Evolutionary conservation across 2,797 vertebrate genomes (phyloP).

Genomic region (Percopsis omiscomaycus): DNA sequence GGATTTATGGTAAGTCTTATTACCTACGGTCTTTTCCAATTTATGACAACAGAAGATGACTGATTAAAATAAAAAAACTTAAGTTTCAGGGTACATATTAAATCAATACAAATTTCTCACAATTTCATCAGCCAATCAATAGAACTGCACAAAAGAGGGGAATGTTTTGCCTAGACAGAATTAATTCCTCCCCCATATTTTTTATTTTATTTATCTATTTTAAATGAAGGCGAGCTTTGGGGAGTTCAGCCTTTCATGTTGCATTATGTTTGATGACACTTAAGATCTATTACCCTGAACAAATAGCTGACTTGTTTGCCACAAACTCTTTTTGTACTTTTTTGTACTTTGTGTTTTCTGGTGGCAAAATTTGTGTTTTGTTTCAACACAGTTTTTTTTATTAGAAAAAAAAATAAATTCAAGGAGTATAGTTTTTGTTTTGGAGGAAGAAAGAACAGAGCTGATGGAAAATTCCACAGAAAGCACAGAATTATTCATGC

Average conservation of each 20-base stretch:
- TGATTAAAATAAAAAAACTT: neutral
- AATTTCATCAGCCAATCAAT: constrained; percentile 9
- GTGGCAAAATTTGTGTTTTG: constrained; percentile 28
- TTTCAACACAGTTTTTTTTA: constrained; percentile 31
- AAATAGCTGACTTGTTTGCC: constrained; percentile 53
- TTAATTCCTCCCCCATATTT: constrained; percentile 1
- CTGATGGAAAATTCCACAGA: no score
- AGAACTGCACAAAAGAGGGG: constrained; percentile 5
- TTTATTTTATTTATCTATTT: constrained; percentile 21
- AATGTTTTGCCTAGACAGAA: constrained; percentile 9
- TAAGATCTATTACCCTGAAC: constrained; percentile 48
- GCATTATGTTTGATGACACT: constrained; percentile 32
- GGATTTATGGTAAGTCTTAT: no score
- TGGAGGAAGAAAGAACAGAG: neutral
- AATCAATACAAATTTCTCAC: constrained; percentile 10
- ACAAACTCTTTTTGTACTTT: constrained; percentile 20
- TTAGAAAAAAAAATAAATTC: constrained; percentile 16
- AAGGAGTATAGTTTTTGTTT: constrained; percentile 6
- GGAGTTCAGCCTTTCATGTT: constrained; percentile 31
- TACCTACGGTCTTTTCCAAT: no score
- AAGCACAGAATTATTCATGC: no score
- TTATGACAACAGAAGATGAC: neutral
- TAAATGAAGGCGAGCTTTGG: neutral
- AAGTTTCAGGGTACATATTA: neutral
- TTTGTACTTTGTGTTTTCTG: neutral